phyloP scores from a whole-genome alignment of 1,140 invertebrate species.

The Camponotus floridanus region DNA sequence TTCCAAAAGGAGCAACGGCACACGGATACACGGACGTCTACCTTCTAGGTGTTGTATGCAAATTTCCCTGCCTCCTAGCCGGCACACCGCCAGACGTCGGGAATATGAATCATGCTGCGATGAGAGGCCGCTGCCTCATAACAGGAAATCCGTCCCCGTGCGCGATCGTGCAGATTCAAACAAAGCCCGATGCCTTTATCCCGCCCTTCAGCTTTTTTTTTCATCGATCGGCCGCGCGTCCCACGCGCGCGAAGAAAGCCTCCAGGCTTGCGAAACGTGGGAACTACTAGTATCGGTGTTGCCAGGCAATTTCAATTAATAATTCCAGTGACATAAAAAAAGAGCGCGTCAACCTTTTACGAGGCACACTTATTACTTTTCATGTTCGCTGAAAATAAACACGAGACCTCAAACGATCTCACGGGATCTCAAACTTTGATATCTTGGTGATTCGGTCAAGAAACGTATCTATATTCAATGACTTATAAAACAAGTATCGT shows the following conservation, averaged over 20 bases:
- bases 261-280: slow-evolving; percentile 25
- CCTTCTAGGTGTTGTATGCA: slow-evolving; percentile 68
- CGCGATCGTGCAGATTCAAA: slow-evolving; percentile 39
- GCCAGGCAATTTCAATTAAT: slow-evolving; percentile 35
- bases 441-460: not conserved
- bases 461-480: not conserved
- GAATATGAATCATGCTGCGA: slow-evolving; percentile 67
- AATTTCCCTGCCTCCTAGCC: slow-evolving; percentile 62
- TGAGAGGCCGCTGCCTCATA: slow-evolving; percentile 64
- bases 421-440: slow-evolving; percentile 1
- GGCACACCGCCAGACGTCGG: slow-evolving; percentile 19
- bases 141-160: slow-evolving; percentile 67
- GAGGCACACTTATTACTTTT: not conserved
- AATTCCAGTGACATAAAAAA: not conserved
- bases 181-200: slow-evolving; percentile 32
- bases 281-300: not conserved
- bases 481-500: slow-evolving; percentile 30
- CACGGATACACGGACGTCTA: slow-evolving; percentile 20
- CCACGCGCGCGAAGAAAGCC: slow-evolving; percentile 36
- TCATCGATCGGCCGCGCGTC: slow-evolving; percentile 14
- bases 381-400: not conserved
- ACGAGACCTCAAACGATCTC: too few species aligned
- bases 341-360: not conserved
- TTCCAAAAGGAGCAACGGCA: slow-evolving; percentile 35
- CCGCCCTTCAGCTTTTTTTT: slow-evolving; percentile 4